Evolutionary conservation across 2,113 vertebrate species (phyloP), one percentile per base, ranked within the genome.

Genomic region (Acanthisitta chloris): DNA sequence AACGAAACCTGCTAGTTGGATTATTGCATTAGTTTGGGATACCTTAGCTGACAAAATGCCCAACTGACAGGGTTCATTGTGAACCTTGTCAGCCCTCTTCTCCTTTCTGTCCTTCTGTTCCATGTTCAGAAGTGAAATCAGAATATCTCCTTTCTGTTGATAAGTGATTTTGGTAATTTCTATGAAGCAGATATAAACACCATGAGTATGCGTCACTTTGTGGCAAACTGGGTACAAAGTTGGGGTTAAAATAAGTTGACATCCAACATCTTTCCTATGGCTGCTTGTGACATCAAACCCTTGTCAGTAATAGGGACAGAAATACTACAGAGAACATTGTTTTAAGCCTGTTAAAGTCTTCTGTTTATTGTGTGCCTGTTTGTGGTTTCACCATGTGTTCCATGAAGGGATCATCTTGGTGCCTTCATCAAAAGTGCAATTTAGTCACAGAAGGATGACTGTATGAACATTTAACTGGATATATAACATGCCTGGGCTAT

Each of bases 401-500:
- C 24, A 1, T 24, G 46, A 42, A 62, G 24, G 33, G 20, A 55
- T 43, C 3, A 1, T 67, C 43, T 52, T 33, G 18, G n/a, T 57
- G 24, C 5, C 33, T 81, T 36, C 28, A 25, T 36, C 23, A 48
- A 26, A 90, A 70, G 18, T 45, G 49, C 21, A 46, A 12, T 77
- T 62, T 42, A 57, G n/a, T 72, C 86, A 86, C 71, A 73, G 66
- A 45, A 76, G 34, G 33, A 34, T 45, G 36, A n/a, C 5, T 45
- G 3, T 23, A 9, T n/a, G 36, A 58, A 14, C 12, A 24, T 24
- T 33, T 6, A 29, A 10, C 21, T n/a, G 38, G 46, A 16, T 59
- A 6, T 0, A 0, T 15, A 29, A 17, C 3, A 0, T 33, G 43
- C 28, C 64, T 66, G 49, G 71, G 43, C 25, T 38, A 23, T 2